Percentiles rank a stretch among this genome's conserved stretches.
phyloP scores from a whole-genome alignment of 2,113 vertebrate genomes.

The Coptodon bakossiorum region DNA sequence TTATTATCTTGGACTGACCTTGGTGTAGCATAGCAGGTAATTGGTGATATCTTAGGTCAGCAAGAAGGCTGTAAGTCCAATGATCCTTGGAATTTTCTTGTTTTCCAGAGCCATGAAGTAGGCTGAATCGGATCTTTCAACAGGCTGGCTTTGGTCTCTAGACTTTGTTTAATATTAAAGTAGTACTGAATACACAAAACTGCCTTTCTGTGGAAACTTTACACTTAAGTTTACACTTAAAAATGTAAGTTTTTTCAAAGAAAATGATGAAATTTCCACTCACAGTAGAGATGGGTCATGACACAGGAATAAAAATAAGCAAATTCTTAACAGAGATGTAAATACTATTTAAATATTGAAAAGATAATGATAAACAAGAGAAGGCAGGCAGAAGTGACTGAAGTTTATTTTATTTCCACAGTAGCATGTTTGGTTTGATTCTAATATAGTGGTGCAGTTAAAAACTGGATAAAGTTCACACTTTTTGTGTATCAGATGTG shows the following conservation, averaged over 20 bases:
- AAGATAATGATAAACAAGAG: background rate
- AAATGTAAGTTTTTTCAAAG: fast-evolving
- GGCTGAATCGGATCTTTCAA: background rate
- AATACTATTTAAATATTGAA: background rate
- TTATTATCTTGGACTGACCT: background rate
- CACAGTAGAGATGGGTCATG: background rate
- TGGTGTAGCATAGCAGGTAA: background rate
- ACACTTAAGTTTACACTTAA: background rate
- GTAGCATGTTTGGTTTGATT: no score
- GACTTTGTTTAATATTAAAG: background rate
- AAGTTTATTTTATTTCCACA: background rate
- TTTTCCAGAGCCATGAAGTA: background rate
- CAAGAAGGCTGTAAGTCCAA: fast-evolving
- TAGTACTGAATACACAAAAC: background rate
- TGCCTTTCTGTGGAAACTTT: background rate
- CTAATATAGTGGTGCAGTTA: background rate
- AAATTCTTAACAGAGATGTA: background rate
- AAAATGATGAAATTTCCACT: background rate
- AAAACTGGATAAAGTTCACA: background rate
- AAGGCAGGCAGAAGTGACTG: background rate
- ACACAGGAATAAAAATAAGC: background rate
- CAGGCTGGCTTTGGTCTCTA: background rate
- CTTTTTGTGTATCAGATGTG: background rate
- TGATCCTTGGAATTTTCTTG: background rate
- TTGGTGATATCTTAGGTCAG: background rate